A percentile compares a stretch with the other conserved stretches of the same genome.
phyloP scores from a whole-genome alignment of 2,888 invertebrate genomes.

The Mylabris sibirica region DNA sequence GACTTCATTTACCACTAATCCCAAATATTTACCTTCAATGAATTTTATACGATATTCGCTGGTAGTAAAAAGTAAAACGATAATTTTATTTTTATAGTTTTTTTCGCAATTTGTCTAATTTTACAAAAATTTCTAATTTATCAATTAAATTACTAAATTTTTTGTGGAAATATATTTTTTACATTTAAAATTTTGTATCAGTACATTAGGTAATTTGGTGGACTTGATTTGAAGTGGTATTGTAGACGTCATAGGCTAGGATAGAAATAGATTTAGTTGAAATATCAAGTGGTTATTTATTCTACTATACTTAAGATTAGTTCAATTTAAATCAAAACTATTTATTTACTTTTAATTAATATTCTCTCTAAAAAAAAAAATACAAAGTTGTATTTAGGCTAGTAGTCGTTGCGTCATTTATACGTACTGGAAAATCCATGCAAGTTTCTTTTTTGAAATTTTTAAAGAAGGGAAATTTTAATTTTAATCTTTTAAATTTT shows the following conservation, averaged over 20 bases:
- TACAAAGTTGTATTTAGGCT: not conserved
- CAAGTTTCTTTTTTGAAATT: not conserved
- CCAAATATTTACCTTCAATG: too few species aligned
- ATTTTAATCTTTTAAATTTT: not conserved
- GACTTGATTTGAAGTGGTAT: not conserved
- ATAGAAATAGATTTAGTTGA: not conserved
- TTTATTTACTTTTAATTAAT: not conserved
- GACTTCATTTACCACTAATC: not conserved
- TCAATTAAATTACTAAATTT: too few species aligned
- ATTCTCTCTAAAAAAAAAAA: not conserved
- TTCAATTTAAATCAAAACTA: not conserved
- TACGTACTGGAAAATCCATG: not conserved
- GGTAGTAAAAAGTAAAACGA: too few species aligned
- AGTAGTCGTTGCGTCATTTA: not conserved
- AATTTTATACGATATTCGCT: too few species aligned
- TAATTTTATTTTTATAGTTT: too few species aligned
- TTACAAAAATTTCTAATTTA: too few species aligned
- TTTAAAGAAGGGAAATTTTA: not conserved
- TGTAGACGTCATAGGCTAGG: not conserved
- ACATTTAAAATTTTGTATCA: not conserved
- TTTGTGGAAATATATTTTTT: too few species aligned
- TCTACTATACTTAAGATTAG: not conserved
- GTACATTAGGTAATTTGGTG: not conserved
- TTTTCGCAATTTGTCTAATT: too few species aligned
- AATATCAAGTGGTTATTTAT: not conserved